Evolutionary conservation across 2,113 vertebrate species (phyloP).

Genomic region (Heterocephalus glaber): DNA sequence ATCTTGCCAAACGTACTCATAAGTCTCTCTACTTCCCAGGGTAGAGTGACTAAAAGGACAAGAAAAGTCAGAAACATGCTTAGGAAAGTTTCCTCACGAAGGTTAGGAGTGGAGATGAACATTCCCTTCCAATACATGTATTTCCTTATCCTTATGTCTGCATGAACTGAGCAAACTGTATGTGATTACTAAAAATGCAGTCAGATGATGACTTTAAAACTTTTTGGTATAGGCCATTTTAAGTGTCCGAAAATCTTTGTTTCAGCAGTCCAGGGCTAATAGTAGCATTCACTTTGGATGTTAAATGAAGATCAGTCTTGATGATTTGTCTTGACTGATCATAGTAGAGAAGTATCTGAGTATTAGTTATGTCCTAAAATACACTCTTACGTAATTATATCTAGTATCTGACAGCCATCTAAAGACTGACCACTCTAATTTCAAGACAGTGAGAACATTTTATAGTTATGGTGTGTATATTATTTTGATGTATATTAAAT

Average conservation of each 20-base stretch:
- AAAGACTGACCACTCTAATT: neutral
- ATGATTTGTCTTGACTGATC: neutral
- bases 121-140: neutral
- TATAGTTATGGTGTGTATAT: constrained; percentile 4
- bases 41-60: neutral
- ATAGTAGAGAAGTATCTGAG: neutral
- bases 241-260: neutral
- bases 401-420: neutral
- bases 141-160: neutral
- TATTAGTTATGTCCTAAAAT: neutral
- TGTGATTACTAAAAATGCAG: neutral
- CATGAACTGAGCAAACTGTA: neutral
- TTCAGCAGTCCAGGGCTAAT: neutral
- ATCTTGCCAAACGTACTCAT: neutral
- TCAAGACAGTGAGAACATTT: constrained; percentile 28
- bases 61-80: neutral
- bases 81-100: neutral
- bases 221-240: neutral
- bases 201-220: neutral
- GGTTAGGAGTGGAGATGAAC: neutral
- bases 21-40: neutral
- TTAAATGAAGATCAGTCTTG: neutral
- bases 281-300: neutral
- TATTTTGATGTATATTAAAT: constrained; percentile 9
- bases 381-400: neutral